Base-by-base conservation (phyloP, 1,140 invertebrate species). In the Wasmannia auropunctata region DNA sequence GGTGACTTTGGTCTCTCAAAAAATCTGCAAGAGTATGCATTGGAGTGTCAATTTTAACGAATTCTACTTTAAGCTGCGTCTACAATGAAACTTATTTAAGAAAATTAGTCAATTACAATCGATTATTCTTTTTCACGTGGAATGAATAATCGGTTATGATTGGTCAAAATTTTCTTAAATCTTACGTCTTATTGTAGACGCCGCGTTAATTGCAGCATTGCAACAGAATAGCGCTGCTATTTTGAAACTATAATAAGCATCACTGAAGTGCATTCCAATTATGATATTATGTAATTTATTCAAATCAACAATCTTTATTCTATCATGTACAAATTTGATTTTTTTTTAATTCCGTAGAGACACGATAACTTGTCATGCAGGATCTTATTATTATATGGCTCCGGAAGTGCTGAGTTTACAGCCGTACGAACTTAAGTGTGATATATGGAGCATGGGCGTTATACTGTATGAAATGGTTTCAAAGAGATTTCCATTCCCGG, bases 401-500 rank as follows among this genome's bases (percentile, higher is more conserved):
- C 98, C 98, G 49, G 98, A 99, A 95, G 94, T 98, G 58, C 97
- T 98, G 89, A 96, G 97, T 93, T 97, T 97, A 51, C 96, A 97
- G 92, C 95, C 96, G 37, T 98, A 98, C 87, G 96, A 97, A 92
- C 96, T 96, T 7, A 97, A 97, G 95, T 97, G 96, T 87, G 98
- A 99, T 92, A 96, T 98, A 85, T 98, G 98, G 98, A 97, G 98
- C 22, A 95, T 98, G 72, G 98, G 98, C 4, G 98, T 98, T 93
- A 96, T 98, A 86, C 92, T 98, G 11, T 98, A 98, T 93, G 98
- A 98, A 91, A 95, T 97, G 89, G 91, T 97, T 16, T 96, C 96
- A 10, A 92, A 96, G 19, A 95, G 94, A 83, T 95, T 95, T 88
- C 96, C 97, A 8, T 97, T 97, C 92, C 94, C 96, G 81, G 96